These are phyloP conservation scores for Diabrotica undecimpunctata DNA, from an alignment of 1,140 invertebrate species.

Conservation along the genomic window DNA sequence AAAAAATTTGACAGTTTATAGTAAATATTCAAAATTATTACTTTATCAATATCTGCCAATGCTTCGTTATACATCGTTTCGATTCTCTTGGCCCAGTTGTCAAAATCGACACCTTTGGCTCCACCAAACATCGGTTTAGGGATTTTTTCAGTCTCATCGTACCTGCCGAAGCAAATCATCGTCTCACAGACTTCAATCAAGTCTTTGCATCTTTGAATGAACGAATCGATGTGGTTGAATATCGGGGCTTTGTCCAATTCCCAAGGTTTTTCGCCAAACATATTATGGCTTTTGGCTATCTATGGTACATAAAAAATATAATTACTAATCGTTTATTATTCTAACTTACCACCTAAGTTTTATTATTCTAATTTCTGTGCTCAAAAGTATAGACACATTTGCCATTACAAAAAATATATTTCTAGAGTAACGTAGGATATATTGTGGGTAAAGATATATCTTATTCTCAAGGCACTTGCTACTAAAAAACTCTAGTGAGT, in stretches of 20 bases:
- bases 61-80: conserved; percentile 71
- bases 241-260: conserved; percentile 71
- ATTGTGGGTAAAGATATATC: too few relatives aligned
- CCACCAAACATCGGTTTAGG: conserved; percentile 61
- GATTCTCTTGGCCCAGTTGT: conserved; percentile 66
- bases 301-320: conserved; percentile 6
- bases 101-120: conserved; percentile 66
- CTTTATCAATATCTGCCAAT: conserved; percentile 56
- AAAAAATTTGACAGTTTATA: too few relatives aligned
- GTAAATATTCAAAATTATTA: conserved; percentile 20
- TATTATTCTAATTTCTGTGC: too few relatives aligned
- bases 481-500: too few relatives aligned
- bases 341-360: too few relatives aligned
- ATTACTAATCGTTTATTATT: too few relatives aligned
- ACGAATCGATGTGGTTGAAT: conserved; percentile 82
- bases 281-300: conserved; percentile 36
- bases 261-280: conserved; percentile 55
- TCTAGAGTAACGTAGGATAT: too few relatives aligned
- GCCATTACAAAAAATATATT: too few relatives aligned
- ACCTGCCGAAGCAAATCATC: conserved; percentile 71
- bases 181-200: conserved; percentile 78
- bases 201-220: conserved; percentile 78
- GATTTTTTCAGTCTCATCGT: conserved; percentile 61
- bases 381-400: too few relatives aligned
- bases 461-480: too few relatives aligned